Conservation (phyloP, 2,113 vertebrate species). For the Dipodomys spectabilis region DNA sequence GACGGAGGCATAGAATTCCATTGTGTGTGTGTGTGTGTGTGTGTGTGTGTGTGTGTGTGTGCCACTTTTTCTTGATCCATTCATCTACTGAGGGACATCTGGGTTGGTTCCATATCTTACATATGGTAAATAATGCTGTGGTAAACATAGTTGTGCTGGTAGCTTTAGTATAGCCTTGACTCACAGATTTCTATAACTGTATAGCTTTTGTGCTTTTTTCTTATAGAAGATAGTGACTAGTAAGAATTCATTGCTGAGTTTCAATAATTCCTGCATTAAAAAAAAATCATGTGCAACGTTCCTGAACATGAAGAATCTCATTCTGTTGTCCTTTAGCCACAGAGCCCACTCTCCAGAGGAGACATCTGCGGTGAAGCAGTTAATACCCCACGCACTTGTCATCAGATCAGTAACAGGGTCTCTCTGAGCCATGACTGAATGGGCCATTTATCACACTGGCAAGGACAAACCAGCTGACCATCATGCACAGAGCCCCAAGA, state of each 20-base stretch:
- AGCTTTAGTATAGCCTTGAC: too few relatives aligned
- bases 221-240: slow-evolving; percentile 18
- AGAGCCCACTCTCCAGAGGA: slow-evolving; percentile 51
- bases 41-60: too few relatives aligned
- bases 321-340: slow-evolving; percentile 60
- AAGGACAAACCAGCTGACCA: slow-evolving; percentile 63
- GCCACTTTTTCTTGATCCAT: too few relatives aligned
- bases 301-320: slow-evolving; percentile 65
- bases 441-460: slow-evolving; percentile 69
- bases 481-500: slow-evolving; percentile 43
- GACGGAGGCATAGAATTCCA: too few relatives aligned
- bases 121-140: too few relatives aligned
- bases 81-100: too few relatives aligned
- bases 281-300: slow-evolving; percentile 18
- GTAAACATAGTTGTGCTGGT: too few relatives aligned
- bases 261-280: slow-evolving; percentile 45
- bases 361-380: slow-evolving; percentile 64
- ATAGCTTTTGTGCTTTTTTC: slow-evolving; percentile 38
- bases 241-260: slow-evolving; percentile 34
- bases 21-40: too few relatives aligned
- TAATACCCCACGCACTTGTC: slow-evolving; percentile 56
- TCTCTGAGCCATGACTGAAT: slow-evolving; percentile 67
- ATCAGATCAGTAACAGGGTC: slow-evolving; percentile 57
- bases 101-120: too few relatives aligned
- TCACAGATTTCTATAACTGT: too few relatives aligned